Conservation (phyloP, 2,113 vertebrate genomes). For the Lophura nycthemera region DNA sequence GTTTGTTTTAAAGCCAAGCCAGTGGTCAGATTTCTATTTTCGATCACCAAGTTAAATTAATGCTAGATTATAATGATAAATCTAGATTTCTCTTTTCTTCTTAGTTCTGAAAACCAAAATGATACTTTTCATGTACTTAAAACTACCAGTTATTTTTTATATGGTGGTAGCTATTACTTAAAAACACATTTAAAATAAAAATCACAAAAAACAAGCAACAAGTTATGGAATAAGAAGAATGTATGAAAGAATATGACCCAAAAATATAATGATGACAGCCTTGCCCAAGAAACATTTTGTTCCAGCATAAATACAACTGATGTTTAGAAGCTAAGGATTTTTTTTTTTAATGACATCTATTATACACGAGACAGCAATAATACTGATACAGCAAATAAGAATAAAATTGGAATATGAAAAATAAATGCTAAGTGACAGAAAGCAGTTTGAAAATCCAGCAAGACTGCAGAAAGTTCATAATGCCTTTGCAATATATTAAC, state of each 20-base stretch:
- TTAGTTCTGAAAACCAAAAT: slow-evolving; percentile 10
- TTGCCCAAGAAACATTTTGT: neutral
- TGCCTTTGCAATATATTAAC: slow-evolving; percentile 50
- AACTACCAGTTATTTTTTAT: slow-evolving; percentile 5
- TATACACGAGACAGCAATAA: neutral
- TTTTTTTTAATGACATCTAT: neutral
- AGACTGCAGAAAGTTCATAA: slow-evolving; percentile 39
- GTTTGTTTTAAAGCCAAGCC: neutral
- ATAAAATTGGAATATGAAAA: neutral
- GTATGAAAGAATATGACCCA: neutral
- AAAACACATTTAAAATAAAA: neutral
- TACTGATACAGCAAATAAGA: slow-evolving; percentile 6
- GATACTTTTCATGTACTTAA: neutral
- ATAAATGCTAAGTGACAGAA: slow-evolving; percentile 18
- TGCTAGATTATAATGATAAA: neutral
- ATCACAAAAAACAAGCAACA: slow-evolving; percentile 17
- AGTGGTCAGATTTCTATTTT: slow-evolving; percentile 14
- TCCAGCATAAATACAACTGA: neutral
- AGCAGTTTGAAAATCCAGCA: slow-evolving; percentile 28
- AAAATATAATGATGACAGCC: neutral
- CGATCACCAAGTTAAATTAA: neutral
- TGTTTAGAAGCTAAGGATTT: neutral
- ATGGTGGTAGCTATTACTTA: neutral
- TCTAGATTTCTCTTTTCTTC: slow-evolving; percentile 7
- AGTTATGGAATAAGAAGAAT: neutral